Conservation (phyloP, 2,797 vertebrate genomes). For the Danio jaintianensis region DNA sequence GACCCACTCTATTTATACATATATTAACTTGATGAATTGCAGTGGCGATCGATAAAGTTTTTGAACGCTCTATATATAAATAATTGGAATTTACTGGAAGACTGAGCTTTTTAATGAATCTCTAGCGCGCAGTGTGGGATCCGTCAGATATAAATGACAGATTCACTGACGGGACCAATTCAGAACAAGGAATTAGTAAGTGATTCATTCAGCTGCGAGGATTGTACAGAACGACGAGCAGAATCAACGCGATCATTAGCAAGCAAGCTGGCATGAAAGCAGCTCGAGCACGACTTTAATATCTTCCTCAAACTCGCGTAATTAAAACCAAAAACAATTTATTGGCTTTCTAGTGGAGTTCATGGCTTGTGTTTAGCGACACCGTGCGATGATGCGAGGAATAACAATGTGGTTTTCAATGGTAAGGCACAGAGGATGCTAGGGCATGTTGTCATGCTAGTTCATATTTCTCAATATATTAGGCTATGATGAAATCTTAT, state of each 20-base stretch:
- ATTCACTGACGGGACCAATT: constrained; percentile 56
- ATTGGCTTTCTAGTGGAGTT: background rate
- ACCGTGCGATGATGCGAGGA: constrained; percentile 58
- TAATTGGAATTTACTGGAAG: constrained; percentile 14
- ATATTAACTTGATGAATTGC: constrained; percentile 16
- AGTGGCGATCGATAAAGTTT: constrained; percentile 27
- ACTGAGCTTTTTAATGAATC: constrained; percentile 5
- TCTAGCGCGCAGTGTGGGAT: background rate
- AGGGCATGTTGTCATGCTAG: background rate
- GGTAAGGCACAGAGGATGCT: background rate
- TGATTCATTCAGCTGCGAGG: constrained; percentile 6
- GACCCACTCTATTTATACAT: background rate
- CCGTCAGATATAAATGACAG: constrained; percentile 7
- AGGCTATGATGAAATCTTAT: background rate
- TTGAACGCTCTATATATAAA: constrained; percentile 1
- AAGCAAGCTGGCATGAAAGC: constrained; percentile 5
- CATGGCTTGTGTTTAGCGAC: constrained; percentile 75
- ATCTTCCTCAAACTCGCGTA: constrained; percentile 2
- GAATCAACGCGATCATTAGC: constrained; percentile 7
- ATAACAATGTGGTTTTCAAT: constrained; percentile 52
- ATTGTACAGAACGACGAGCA: background rate
- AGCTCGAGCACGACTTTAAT: background rate
- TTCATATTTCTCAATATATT: background rate
- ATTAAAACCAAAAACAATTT: background rate
- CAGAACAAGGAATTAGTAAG: constrained; percentile 31